Evolutionary conservation across 2,797 vertebrate species (phyloP).

Genomic region (Pteronotus mesoamericanus): DNA sequence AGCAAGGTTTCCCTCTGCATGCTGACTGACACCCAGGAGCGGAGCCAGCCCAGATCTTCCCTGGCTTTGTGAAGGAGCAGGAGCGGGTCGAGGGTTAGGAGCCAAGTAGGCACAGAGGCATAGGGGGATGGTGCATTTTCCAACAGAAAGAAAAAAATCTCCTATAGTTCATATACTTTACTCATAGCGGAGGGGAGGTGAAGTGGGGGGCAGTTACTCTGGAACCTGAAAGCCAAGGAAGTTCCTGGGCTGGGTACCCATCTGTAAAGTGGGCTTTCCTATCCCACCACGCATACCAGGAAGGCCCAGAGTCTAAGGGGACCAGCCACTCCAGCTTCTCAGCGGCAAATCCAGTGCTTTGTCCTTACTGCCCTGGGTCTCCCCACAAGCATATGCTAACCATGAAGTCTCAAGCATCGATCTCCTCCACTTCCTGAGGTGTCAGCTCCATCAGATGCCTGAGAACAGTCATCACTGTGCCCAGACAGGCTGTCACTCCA

Average conservation of each 20-base stretch:
- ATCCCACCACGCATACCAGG: background rate
- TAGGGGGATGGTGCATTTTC: background rate
- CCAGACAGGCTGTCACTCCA: background rate
- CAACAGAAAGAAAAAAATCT: background rate
- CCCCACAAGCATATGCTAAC: background rate
- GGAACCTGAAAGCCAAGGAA: background rate
- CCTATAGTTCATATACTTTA: background rate
- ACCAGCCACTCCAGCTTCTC: background rate
- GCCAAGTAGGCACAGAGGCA: background rate
- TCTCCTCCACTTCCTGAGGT: background rate
- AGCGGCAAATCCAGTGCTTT: background rate
- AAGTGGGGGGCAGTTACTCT: background rate
- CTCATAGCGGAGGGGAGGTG: background rate
- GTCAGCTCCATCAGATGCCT: background rate
- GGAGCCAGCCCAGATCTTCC: conserved; percentile 41
- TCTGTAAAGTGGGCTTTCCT: background rate
- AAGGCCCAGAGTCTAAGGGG: background rate
- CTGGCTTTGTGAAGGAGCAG: conserved; percentile 44
- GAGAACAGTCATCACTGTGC: background rate
- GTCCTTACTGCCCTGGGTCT: background rate
- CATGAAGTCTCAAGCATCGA: background rate
- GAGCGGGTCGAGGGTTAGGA: background rate
- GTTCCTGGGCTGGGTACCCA: background rate
- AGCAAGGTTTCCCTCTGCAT: conserved; percentile 53
- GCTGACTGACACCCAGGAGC: conserved; percentile 46